A percentile compares a stretch with the other conserved stretches of the same genome.
These are phyloP conservation scores for Platorchestia sp. DNA, from an alignment of 1,140 invertebrate genomes.

Conservation along the genomic window DNA sequence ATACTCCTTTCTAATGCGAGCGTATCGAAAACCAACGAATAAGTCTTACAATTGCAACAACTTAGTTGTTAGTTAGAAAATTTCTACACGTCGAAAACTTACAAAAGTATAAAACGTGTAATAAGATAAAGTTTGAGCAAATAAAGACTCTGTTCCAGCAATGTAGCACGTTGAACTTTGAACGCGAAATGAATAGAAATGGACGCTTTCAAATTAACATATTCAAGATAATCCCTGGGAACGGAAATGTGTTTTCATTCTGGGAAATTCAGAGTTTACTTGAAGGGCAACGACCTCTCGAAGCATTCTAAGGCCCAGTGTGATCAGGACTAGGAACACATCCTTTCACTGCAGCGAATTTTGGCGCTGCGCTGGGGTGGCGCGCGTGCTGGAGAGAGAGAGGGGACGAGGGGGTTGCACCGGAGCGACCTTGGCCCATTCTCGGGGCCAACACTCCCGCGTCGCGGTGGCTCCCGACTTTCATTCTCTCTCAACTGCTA, in stretches of 20 bases:
- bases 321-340: conserved; percentile 4
- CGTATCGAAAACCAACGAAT: background rate
- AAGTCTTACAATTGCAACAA: background rate
- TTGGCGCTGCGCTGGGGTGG: background rate
- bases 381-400: no score
- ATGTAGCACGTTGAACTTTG: no score
- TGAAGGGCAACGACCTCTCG: background rate
- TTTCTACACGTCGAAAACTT: no score
- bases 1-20: background rate
- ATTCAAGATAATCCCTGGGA: background rate
- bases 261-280: background rate
- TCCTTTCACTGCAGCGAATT: conserved; percentile 17
- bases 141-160: no score
- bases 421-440: conserved; percentile 23
- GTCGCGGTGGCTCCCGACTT: background rate
- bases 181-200: no score
- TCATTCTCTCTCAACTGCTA: conserved; percentile 30
- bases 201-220: background rate
- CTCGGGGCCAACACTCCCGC: background rate
- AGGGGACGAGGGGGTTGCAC: no score
- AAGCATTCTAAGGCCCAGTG: background rate
- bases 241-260: background rate
- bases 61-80: no score
- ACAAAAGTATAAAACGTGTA: no score
- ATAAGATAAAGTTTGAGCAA: no score